Evolutionary conservation across 2,888 invertebrate species (phyloP).

Genomic region (Fissipunctia ypsillon): DNA sequence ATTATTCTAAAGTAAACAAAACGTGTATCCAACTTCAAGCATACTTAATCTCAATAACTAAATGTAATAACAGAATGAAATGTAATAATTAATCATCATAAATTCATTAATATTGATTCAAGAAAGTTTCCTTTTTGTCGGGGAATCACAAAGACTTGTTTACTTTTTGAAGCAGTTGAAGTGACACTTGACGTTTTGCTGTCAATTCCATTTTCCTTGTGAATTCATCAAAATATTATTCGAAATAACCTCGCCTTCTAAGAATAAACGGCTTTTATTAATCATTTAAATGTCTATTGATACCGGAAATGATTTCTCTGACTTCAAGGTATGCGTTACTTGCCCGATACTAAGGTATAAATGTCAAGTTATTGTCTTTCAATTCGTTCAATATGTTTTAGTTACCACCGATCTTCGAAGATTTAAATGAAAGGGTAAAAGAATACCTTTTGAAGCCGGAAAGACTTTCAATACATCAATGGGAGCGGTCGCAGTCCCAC

Average conservation of each 20-base stretch:
- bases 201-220: constrained; percentile 3
- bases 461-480: constrained; percentile 93
- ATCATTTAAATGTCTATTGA: constrained; percentile 72
- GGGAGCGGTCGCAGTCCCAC: constrained; percentile 92
- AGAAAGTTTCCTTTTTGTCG: constrained; percentile 11
- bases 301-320: constrained; percentile 76
- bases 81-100: neutral
- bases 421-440: constrained; percentile 92
- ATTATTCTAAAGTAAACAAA: neutral
- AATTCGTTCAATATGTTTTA: constrained; percentile 73
- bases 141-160: constrained; percentile 36
- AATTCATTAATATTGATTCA: too few species aligned
- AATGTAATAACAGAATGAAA: too few species aligned
- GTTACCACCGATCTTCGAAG: constrained; percentile 92
- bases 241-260: constrained; percentile 33
- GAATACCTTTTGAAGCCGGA: constrained; percentile 93
- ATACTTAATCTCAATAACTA: neutral
- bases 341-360: neutral
- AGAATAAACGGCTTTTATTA: neutral
- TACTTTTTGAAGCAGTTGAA: constrained; percentile 3
- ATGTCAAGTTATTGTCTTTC: neutral
- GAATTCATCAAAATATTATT: constrained; percentile 34
- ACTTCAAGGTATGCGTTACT: constrained; percentile 74
- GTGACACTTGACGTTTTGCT: constrained; percentile 21
- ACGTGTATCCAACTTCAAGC: neutral